phyloP scores from a whole-genome alignment of 2,888 invertebrate genomes.

The Heliconius charithonia region DNA sequence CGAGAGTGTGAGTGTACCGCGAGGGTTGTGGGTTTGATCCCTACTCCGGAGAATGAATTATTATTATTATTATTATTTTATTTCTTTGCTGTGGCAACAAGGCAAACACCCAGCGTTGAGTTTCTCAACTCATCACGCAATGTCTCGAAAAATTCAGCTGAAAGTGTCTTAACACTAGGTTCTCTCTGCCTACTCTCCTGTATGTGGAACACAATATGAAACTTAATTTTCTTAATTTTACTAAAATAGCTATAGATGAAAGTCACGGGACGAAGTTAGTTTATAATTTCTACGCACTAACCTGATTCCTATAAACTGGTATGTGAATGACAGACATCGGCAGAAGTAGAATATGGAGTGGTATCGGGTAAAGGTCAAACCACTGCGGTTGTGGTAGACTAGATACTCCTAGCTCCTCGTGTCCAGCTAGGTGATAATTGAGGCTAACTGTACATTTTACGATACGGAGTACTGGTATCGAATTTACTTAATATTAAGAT shows the following conservation, averaged over 20 bases:
- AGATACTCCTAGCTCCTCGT: conserved; percentile 34
- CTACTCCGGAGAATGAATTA: no score
- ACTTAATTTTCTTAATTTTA: no score
- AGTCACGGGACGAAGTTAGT: conserved; percentile 16
- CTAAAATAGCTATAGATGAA: conserved; percentile 6
- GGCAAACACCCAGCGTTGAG: no score
- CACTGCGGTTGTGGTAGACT: conserved; percentile 58
- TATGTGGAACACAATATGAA: no score
- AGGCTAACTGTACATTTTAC: conserved; percentile 37
- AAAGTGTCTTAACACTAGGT: no score
- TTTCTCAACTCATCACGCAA: no score
- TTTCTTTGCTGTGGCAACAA: no score
- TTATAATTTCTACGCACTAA: conserved; percentile 28
- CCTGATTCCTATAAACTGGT: conserved; percentile 35
- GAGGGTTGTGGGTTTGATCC: no score
- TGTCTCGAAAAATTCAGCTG: no score
- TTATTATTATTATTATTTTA: no score
- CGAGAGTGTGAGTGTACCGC: no score
- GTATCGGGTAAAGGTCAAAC: conserved; percentile 58
- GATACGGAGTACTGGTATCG: not conserved
- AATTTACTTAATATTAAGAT: not conserved
- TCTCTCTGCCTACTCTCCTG: no score
- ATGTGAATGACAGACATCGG: conserved; percentile 35
- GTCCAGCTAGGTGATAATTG: conserved; percentile 31
- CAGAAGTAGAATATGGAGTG: conserved; percentile 31